Conservation (phyloP, 2,113 vertebrate genomes). For the Bufo gargarizans region DNA sequence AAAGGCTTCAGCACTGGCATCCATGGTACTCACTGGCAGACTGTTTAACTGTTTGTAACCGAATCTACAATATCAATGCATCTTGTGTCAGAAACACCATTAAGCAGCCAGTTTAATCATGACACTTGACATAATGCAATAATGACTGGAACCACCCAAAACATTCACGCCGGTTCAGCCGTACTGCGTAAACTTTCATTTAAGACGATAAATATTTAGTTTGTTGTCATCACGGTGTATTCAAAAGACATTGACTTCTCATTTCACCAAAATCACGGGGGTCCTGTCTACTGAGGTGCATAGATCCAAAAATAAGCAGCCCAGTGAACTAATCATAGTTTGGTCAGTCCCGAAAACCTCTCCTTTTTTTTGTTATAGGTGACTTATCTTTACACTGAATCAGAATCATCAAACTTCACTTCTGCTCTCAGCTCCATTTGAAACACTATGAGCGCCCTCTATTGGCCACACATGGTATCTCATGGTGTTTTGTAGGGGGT, state of each 20-base stretch:
- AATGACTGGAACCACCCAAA: slow-evolving; percentile 35
- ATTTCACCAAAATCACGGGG: slow-evolving; percentile 69
- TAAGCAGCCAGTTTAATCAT: slow-evolving; percentile 36
- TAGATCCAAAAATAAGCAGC: slow-evolving; percentile 70
- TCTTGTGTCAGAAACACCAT: slow-evolving; percentile 29
- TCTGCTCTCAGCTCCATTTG: slow-evolving; percentile 61
- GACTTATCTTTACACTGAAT: slow-evolving; percentile 57
- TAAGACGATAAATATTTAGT: slow-evolving; percentile 56
- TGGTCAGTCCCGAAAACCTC: slow-evolving; percentile 69
- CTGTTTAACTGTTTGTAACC: slow-evolving; percentile 48
- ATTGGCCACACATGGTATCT: slow-evolving; percentile 62
- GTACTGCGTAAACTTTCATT: slow-evolving; percentile 60
- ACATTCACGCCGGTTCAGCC: slow-evolving; percentile 25
- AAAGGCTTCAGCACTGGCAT: neutral
- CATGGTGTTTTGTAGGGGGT: neutral
- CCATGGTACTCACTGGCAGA: slow-evolving; percentile 3
- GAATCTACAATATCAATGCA: slow-evolving; percentile 30
- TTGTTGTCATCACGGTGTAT: neutral
- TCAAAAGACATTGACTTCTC: slow-evolving; percentile 56
- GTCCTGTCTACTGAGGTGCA: slow-evolving; percentile 68
- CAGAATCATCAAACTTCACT: slow-evolving; percentile 34
- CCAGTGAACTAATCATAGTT: slow-evolving; percentile 75
- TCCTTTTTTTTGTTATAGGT: slow-evolving; percentile 52
- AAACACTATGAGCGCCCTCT: slow-evolving; percentile 80
- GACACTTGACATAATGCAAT: slow-evolving; percentile 39